phyloP scores from a whole-genome alignment of 2,797 vertebrate species.

The Lacerta viridis region DNA sequence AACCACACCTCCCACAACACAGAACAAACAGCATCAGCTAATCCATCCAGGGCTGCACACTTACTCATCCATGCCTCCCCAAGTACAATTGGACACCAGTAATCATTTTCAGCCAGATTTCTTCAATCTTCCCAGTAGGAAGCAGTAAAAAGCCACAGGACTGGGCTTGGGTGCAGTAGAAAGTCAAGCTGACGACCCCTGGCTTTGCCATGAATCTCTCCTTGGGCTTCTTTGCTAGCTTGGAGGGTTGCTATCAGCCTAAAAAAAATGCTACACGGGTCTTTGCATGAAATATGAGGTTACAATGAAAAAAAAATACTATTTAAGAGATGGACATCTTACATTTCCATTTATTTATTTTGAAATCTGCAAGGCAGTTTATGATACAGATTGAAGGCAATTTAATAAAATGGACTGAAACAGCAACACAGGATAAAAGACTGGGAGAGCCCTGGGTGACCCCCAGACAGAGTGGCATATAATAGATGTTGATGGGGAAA shows the following conservation, averaged over 20 bases:
- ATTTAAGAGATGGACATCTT: not conserved
- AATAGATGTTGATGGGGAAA: no score
- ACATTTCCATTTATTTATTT: not conserved
- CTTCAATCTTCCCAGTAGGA: not conserved
- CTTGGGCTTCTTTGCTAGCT: no score
- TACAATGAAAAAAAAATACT: not conserved
- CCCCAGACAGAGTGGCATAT: no score
- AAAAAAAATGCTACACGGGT: no score
- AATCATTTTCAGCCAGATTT: conserved; percentile 9
- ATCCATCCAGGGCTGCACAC: not conserved
- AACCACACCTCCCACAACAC: not conserved
- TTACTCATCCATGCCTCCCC: not conserved
- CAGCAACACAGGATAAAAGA: not conserved
- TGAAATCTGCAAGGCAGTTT: not conserved
- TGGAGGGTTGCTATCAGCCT: not conserved
- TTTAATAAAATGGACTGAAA: not conserved
- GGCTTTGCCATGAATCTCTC: not conserved
- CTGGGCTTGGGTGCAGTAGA: not conserved
- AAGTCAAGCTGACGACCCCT: fast-evolving
- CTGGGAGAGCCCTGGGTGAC: no score
- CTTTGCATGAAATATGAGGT: not conserved
- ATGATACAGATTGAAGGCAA: not conserved
- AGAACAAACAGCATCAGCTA: conserved; percentile 15
- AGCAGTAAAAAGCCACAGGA: not conserved
- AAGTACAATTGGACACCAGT: not conserved